phyloP scores from a whole-genome alignment of 53 echinoderm and acorn worm genomes.

The Mesocentrotus franciscanus region DNA sequence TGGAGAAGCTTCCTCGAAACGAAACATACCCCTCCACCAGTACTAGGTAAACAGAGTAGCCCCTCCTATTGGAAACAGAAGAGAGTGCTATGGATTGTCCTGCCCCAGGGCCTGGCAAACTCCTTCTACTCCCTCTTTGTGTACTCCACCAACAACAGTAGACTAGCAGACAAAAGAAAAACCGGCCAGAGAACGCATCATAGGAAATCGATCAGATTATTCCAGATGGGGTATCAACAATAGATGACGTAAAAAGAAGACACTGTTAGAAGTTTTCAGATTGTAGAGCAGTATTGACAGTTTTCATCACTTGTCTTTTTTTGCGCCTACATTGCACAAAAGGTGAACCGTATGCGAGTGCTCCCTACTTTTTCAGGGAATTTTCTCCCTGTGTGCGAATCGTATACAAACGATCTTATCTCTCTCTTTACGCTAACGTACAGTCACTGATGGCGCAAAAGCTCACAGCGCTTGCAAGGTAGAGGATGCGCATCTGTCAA shows the following conservation, averaged over 20 bases:
- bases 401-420: background rate
- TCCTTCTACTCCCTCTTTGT: background rate
- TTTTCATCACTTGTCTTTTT: background rate
- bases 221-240: slow-evolving; percentile 23
- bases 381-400: background rate
- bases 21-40: background rate
- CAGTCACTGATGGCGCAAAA: background rate
- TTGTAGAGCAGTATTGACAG: background rate
- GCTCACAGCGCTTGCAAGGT: background rate
- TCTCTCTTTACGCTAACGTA: background rate
- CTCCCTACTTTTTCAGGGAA: background rate
- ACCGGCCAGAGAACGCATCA: background rate
- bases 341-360: background rate
- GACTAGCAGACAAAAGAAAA: background rate
- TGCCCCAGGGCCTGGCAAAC: background rate
- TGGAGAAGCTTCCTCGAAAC: background rate
- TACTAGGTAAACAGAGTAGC: background rate
- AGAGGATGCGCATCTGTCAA: background rate
- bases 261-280: background rate
- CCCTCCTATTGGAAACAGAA: background rate
- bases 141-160: background rate
- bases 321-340: background rate
- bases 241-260: slow-evolving; percentile 34
- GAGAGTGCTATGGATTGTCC: background rate
- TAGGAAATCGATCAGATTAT: slow-evolving; percentile 1